phyloP scores from a whole-genome alignment of 2,113 vertebrate genomes.

The Pampusana beccarii region DNA sequence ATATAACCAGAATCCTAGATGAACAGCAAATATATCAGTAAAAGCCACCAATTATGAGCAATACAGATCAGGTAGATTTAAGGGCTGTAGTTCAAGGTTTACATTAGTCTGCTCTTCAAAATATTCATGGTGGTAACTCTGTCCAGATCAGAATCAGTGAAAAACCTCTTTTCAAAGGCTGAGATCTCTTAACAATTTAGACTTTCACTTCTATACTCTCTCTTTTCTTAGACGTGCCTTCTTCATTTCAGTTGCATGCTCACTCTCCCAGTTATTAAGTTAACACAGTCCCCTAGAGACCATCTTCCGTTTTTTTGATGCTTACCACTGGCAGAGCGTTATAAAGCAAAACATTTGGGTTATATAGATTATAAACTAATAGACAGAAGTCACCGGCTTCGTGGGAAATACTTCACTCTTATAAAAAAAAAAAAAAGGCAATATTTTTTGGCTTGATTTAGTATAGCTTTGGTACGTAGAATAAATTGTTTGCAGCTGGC shows the following conservation, averaged over 20 bases:
- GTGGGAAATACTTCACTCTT: conserved; percentile 66
- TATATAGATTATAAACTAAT: conserved; percentile 54
- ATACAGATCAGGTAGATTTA: background rate
- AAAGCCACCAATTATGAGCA: background rate
- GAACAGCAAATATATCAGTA: background rate
- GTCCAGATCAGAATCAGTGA: background rate
- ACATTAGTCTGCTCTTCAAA: background rate
- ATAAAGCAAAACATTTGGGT: conserved; percentile 42
- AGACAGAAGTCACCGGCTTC: conserved; percentile 59
- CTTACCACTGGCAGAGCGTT: background rate
- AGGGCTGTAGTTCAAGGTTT: background rate
- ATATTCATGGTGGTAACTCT: background rate
- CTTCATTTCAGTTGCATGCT: conserved; percentile 20
- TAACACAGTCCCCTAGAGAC: conserved; percentile 3
- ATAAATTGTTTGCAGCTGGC: conserved; percentile 74
- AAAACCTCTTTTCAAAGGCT: conserved; percentile 12
- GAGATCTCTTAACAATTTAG: background rate
- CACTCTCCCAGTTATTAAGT: conserved; percentile 27
- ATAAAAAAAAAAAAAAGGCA: conserved; percentile 12
- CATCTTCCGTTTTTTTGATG: conserved; percentile 19
- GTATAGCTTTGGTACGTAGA: conserved; percentile 47
- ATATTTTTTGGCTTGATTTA: conserved; percentile 66
- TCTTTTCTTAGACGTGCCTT: background rate
- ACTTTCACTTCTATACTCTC: conserved; percentile 9
- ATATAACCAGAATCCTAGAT: background rate